A percentile compares a stretch with the other conserved stretches of the same genome.
Conservation (phyloP, 2,113 vertebrate species). For the Gallinago paraguaiae region DNA sequence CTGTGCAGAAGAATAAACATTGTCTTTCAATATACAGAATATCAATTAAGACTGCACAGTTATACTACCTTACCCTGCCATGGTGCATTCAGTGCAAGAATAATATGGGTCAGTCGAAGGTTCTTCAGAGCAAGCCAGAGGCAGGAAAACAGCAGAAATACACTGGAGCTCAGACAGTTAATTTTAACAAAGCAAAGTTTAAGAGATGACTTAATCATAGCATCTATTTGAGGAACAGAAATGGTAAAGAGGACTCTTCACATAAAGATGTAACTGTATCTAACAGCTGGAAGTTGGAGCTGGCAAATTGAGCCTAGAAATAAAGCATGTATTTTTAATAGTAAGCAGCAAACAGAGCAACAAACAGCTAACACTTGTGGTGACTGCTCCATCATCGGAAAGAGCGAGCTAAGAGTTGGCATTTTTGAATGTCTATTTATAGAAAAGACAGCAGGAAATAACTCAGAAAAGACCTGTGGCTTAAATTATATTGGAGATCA, state of each 20-base stretch:
- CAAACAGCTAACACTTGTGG: conserved; percentile 15
- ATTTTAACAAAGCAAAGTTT: background rate
- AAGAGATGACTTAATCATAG: conserved; percentile 41
- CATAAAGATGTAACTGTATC: conserved; percentile 36
- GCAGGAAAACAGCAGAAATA: background rate
- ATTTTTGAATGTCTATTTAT: conserved; percentile 55
- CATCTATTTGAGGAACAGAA: conserved; percentile 50
- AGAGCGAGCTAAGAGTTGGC: background rate
- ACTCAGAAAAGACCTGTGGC: conserved; percentile 42
- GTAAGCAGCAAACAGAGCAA: conserved; percentile 17
- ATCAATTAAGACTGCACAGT: background rate
- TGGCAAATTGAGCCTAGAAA: conserved; percentile 49
- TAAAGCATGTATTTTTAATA: conserved; percentile 59
- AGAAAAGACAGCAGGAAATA: conserved; percentile 44
- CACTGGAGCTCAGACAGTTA: background rate
- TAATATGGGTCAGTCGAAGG: background rate
- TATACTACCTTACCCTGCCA: background rate
- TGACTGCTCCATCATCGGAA: background rate
- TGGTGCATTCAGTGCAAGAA: background rate
- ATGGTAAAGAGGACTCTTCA: conserved; percentile 34
- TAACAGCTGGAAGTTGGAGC: conserved; percentile 57
- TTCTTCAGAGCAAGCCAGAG: background rate
- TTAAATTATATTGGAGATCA: conserved; percentile 14
- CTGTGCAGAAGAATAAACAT: background rate
- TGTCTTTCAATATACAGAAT: background rate